Evolutionary conservation across 2,113 vertebrate genomes (phyloP).

Genomic region (Porphyrio hochstetteri): DNA sequence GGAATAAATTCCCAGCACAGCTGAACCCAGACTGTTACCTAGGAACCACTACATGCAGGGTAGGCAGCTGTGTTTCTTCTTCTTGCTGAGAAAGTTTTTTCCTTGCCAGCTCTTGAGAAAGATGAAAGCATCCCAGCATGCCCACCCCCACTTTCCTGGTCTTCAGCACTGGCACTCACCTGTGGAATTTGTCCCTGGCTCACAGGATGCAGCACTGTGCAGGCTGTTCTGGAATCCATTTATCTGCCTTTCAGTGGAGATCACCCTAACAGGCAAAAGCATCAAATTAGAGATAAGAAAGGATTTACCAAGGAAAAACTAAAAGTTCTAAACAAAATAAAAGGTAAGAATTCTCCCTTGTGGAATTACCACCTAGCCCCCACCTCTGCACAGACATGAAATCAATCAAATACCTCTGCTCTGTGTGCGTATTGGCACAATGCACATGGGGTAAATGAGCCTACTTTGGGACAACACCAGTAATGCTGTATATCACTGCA

Average conservation of each 20-base stretch:
- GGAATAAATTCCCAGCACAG: constrained; percentile 40
- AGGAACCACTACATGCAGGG: neutral
- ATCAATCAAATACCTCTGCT: too few relatives aligned
- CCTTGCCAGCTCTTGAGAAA: neutral
- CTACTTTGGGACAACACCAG: too few relatives aligned
- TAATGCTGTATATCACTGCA: neutral
- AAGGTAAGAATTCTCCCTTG: neutral
- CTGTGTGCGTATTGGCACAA: too few relatives aligned
- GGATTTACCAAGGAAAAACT: neutral
- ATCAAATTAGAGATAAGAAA: constrained; percentile 22
- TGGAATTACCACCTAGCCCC: too few relatives aligned
- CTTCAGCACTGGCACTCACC: constrained; percentile 60
- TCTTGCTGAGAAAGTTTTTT: neutral
- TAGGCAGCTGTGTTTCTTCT: constrained; percentile 44
- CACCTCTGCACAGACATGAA: too few relatives aligned
- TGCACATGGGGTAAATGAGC: too few relatives aligned
- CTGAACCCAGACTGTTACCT: constrained; percentile 45
- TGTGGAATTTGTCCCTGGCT: constrained; percentile 64
- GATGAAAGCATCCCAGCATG: neutral
- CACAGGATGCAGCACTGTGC: constrained; percentile 36
- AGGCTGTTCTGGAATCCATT: constrained; percentile 68
- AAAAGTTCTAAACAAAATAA: neutral
- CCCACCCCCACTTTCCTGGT: neutral
- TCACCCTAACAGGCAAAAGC: constrained; percentile 65
- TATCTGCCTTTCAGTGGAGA: constrained; percentile 66